Evolutionary conservation across 1,140 invertebrate species (phyloP).

Genomic region (Proales similis): DNA sequence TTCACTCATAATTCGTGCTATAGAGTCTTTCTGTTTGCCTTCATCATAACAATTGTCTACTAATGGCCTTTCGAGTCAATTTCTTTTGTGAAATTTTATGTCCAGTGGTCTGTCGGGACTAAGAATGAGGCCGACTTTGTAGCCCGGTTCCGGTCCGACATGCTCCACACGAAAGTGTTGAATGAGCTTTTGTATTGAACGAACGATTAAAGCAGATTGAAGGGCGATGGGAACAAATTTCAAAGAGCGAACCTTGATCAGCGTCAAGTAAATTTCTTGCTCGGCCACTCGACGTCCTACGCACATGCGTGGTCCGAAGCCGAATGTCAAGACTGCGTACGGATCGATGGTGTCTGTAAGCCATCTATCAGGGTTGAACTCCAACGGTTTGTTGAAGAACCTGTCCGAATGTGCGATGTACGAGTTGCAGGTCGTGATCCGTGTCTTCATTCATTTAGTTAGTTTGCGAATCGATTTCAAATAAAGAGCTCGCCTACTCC

Average conservation of each 20-base stretch:
- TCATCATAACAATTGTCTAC: too few species aligned
- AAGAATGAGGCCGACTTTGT: conserved; percentile 20
- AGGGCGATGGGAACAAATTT: too few species aligned
- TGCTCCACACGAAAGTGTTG: conserved; percentile 16
- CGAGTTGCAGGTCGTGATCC: too few species aligned
- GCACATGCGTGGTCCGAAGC: conserved; percentile 75
- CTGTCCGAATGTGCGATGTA: conserved; percentile 10
- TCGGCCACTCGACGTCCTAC: conserved; percentile 78
- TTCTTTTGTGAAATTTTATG: conserved; percentile 26
- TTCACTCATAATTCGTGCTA: too few species aligned
- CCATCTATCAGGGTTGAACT: conserved; percentile 48
- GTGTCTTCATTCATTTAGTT: too few species aligned
- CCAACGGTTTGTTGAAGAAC: conserved; percentile 40
- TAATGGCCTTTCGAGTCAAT: neutral
- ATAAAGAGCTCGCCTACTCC: conserved; percentile 18
- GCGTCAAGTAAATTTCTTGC: conserved; percentile 62
- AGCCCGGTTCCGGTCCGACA: conserved; percentile 7
- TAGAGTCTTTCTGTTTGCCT: too few species aligned
- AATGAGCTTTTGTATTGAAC: too few species aligned
- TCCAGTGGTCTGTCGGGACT: conserved; percentile 7
- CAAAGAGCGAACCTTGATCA: too few species aligned
- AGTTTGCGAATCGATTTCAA: too few species aligned
- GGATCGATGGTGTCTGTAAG: conserved; percentile 63
- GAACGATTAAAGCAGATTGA: too few species aligned
- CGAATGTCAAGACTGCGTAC: conserved; percentile 74